Evolutionary conservation across 2,888 invertebrate genomes (phyloP).

Genomic region (Marronus borbonicus): DNA sequence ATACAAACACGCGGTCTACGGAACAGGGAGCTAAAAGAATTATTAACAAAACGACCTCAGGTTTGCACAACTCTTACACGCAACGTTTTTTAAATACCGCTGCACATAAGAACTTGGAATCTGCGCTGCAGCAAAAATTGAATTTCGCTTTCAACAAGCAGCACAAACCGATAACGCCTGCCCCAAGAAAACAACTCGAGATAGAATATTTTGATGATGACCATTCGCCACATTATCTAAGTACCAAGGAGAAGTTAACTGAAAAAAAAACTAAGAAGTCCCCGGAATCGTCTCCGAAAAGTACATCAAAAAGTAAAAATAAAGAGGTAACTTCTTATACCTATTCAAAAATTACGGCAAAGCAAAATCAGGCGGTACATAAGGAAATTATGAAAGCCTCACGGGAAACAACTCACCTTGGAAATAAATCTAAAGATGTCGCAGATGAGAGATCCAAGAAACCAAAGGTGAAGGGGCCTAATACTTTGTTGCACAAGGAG

Average conservation of each 20-base stretch:
- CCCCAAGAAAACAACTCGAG: background rate
- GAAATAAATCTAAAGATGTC: conserved; percentile 12
- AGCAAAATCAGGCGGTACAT: background rate
- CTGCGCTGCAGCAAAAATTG: conserved; percentile 37
- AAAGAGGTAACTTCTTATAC: conserved; percentile 21
- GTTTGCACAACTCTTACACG: conserved; percentile 21
- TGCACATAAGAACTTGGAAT: conserved; percentile 30
- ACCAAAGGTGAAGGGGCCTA: conserved; percentile 29
- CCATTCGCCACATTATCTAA: conserved; percentile 3
- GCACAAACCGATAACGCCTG: background rate
- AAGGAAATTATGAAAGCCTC: conserved; percentile 4
- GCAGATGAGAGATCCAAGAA: conserved; percentile 9
- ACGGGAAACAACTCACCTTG: background rate
- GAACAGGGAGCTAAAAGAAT: conserved; percentile 24
- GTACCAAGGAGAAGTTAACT: background rate
- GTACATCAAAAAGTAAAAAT: conserved; percentile 6
- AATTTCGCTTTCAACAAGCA: conserved; percentile 37
- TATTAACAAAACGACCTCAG: background rate
- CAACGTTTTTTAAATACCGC: conserved; percentile 29
- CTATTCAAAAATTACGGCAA: background rate
- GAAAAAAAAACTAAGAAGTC: conserved; percentile 31
- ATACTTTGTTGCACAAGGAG: conserved; percentile 24
- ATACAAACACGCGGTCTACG: conserved; percentile 11
- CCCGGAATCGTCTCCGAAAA: conserved; percentile 17
- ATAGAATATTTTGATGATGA: conserved; percentile 4